Evolutionary conservation across 2,797 vertebrate genomes (phyloP).

Genomic region (Clarias fuscus): DNA sequence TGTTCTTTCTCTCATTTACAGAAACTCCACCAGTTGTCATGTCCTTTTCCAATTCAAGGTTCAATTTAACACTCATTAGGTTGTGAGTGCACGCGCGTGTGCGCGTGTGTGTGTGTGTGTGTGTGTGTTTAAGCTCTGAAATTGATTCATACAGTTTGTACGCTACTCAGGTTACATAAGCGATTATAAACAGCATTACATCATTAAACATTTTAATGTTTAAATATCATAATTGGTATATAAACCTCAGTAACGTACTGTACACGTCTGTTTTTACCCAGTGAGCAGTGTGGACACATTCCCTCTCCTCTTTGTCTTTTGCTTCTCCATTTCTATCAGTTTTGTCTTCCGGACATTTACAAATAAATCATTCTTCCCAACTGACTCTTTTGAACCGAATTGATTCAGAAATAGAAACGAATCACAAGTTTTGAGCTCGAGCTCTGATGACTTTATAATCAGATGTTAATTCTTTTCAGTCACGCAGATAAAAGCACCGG

Average conservation of each 20-base stretch:
- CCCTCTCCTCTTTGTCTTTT: neutral
- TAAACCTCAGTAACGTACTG: neutral
- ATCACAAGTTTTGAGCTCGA: neutral
- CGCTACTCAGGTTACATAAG: neutral
- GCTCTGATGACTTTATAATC: neutral
- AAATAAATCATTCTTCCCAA: neutral
- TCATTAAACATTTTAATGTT: neutral
- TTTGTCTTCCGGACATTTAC: neutral
- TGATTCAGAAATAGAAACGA: neutral
- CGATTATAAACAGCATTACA: neutral
- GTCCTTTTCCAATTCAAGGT: neutral
- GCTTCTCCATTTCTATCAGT: neutral
- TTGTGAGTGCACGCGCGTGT: neutral
- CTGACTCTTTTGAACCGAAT: neutral
- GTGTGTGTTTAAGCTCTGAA: neutral
- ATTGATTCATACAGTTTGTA: neutral
- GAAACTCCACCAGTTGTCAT: neutral
- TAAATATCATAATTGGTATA: neutral
- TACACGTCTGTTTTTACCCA: neutral
- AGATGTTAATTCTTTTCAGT: neutral
- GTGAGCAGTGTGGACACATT: neutral
- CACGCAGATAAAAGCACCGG: neutral
- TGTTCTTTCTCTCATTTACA: slow-evolving; percentile 57
- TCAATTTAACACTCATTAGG: neutral
- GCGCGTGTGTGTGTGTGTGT: slow-evolving; percentile 6